Evolutionary conservation across 2,797 vertebrate species (phyloP).

Genomic region (Vireo griseus): DNA sequence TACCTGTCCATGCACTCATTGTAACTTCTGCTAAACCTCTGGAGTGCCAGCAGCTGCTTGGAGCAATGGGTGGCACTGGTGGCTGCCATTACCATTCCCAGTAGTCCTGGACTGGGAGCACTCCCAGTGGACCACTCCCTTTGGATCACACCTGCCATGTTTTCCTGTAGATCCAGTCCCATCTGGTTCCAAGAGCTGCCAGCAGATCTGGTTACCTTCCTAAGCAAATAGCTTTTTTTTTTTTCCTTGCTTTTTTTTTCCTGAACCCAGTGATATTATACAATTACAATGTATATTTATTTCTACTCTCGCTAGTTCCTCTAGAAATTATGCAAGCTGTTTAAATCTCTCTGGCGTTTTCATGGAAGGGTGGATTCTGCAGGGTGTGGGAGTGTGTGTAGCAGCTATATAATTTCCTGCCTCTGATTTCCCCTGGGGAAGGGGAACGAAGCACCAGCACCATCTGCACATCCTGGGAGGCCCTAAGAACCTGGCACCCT

Average conservation of each 20-base stretch:
- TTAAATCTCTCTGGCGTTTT: slow-evolving; percentile 31
- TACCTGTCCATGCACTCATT: background rate
- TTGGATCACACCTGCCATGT: background rate
- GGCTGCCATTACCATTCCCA: background rate
- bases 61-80: slow-evolving; percentile 2
- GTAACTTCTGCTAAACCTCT: background rate
- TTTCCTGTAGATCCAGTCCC: slow-evolving; percentile 11
- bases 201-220: background rate
- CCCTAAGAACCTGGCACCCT: background rate
- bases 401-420: background rate
- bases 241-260: no score
- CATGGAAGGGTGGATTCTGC: slow-evolving; percentile 9
- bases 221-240: background rate
- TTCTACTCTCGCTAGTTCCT: background rate
- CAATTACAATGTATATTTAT: background rate
- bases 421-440: background rate
- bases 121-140: background rate
- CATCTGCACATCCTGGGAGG: background rate
- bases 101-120: background rate
- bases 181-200: background rate
- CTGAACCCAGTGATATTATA: background rate
- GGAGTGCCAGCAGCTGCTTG: background rate
- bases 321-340: slow-evolving; percentile 13
- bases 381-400: background rate
- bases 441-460: background rate